A percentile compares a stretch with the other conserved stretches of the same genome.
Conservation (phyloP, 2,113 vertebrate species). For the Pollimyrus isidori region DNA sequence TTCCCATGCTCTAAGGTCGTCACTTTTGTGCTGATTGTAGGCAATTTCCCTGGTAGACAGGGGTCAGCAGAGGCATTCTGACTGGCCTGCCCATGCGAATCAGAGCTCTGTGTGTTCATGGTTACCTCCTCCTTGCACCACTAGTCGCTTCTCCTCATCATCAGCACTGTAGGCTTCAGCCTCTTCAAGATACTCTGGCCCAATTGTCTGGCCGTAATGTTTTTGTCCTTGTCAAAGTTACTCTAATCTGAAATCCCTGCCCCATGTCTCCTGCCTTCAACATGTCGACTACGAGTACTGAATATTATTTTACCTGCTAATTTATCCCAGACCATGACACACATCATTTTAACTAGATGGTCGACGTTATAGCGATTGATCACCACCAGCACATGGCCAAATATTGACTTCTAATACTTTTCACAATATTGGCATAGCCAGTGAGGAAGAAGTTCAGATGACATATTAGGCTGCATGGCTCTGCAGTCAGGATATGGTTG, state of each 20-base stretch:
- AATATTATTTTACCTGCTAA: background rate
- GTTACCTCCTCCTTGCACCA: too few relatives aligned
- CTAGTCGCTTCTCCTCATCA: background rate
- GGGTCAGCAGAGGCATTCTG: background rate
- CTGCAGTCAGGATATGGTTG: background rate
- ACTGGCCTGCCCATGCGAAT: background rate
- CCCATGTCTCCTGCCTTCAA: too few relatives aligned
- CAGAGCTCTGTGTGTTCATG: background rate
- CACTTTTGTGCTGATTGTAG: background rate
- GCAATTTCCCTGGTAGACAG: background rate
- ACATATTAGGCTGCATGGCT: background rate
- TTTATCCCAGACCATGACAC: background rate
- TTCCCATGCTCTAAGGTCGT: background rate
- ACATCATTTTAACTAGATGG: background rate
- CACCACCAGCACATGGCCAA: background rate
- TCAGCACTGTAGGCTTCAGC: background rate
- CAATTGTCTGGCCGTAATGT: background rate
- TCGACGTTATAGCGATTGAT: background rate
- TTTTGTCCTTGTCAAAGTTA: background rate
- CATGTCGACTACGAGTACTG: too few relatives aligned
- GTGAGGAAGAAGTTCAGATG: slow-evolving; percentile 12
- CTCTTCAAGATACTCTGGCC: background rate
- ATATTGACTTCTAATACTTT: slow-evolving; percentile 19
- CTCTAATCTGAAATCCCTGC: background rate
- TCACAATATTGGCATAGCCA: background rate